These are phyloP conservation scores for Catajapyx aquilonaris DNA, from an alignment of 1,140 invertebrate species.

Conservation along the genomic window DNA sequence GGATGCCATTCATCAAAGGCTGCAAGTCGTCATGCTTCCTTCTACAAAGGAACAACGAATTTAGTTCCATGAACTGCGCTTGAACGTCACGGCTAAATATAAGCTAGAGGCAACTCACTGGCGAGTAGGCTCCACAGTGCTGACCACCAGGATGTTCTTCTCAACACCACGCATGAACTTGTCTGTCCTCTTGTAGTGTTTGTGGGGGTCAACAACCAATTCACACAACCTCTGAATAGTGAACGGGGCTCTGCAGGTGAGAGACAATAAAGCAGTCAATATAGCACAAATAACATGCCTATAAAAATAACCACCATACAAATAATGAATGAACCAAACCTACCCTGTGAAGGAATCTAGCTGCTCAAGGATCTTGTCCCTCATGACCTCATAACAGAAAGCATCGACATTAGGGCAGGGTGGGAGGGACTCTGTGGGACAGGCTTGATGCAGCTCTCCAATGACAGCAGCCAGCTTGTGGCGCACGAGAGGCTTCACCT, in stretches of 20 bases:
- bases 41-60: no score
- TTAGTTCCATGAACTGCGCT: no score
- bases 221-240: slow-evolving; percentile 92
- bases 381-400: slow-evolving; percentile 78
- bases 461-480: slow-evolving; percentile 71
- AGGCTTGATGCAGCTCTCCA: slow-evolving; percentile 61
- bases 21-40: no score
- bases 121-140: slow-evolving; percentile 57
- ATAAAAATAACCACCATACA: not conserved
- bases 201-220: slow-evolving; percentile 67
- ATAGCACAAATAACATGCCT: not conserved
- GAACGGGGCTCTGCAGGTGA: slow-evolving; percentile 72
- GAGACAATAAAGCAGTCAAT: slow-evolving; percentile 2
- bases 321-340: slow-evolving; percentile 2
- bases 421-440: slow-evolving; percentile 47
- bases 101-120: no score
- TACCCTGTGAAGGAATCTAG: slow-evolving; percentile 41
- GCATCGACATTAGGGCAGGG: slow-evolving; percentile 73
- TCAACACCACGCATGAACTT: slow-evolving; percentile 90
- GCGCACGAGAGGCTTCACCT: slow-evolving; percentile 66
- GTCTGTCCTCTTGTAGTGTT: slow-evolving; percentile 85
- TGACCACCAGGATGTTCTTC: slow-evolving; percentile 86
- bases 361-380: slow-evolving; percentile 57
- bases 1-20: no score
- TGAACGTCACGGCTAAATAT: no score